phyloP scores from a whole-genome alignment of 37 sponge, comb jelly and placozoan species.

The Oopsacas minuta region DNA sequence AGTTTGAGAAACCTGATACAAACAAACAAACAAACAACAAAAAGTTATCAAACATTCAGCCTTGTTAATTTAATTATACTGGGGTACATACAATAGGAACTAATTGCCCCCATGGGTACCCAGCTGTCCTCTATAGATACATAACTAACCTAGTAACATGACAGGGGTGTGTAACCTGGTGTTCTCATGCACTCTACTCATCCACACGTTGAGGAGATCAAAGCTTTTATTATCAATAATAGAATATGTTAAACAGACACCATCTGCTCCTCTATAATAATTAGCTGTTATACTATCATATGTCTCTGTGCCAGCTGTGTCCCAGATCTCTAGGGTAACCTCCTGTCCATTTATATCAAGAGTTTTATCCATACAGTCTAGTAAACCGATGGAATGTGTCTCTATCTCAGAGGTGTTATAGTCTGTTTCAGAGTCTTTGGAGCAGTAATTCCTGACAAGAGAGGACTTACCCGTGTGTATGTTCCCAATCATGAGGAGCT shows the following conservation, averaged over 20 bases:
- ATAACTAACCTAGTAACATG: background rate
- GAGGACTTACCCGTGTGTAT: background rate
- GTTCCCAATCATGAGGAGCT: slow-evolving; percentile 9
- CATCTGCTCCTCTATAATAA: slow-evolving; percentile 9
- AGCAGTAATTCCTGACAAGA: background rate
- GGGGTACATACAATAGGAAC: no score
- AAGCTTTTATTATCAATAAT: background rate
- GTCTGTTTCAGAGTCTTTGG: background rate
- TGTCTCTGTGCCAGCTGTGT: slow-evolving; percentile 4
- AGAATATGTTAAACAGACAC: background rate
- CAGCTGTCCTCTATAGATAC: no score
- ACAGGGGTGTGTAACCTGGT: background rate
- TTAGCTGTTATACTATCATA: background rate
- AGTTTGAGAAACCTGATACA: no score
- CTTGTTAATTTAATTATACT: no score
- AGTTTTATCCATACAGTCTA: background rate
- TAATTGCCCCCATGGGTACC: no score
- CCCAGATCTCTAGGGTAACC: slow-evolving; percentile 5
- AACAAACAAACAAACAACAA: no score
- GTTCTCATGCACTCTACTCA: background rate
- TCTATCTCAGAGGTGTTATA: background rate
- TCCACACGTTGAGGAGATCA: background rate
- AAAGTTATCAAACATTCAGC: no score
- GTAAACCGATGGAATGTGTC: background rate
- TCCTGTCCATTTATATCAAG: background rate